Evolutionary conservation across 2,113 vertebrate genomes (phyloP).

Genomic region (Callipepla californica): DNA sequence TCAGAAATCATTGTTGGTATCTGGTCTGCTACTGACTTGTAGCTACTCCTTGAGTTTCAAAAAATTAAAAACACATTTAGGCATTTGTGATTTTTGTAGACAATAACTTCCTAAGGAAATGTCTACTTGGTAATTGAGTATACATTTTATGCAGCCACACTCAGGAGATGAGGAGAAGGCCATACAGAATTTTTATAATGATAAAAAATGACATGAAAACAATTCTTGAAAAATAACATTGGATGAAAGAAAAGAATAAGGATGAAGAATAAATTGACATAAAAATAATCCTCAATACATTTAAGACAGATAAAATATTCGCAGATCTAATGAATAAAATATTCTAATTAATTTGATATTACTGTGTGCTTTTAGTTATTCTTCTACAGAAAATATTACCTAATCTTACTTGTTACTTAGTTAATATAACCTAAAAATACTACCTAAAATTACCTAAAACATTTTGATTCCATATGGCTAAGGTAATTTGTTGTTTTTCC

Average conservation of each 20-base stretch:
- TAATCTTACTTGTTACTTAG: too few species aligned
- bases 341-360: neutral
- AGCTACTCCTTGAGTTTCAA: neutral
- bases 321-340: neutral
- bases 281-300: neutral
- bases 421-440: too few species aligned
- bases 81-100: neutral
- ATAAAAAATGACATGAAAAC: neutral
- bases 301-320: neutral
- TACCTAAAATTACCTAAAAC: too few species aligned
- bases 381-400: neutral
- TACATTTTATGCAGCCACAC: neutral
- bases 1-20: neutral
- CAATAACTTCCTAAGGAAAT: slow-evolving; percentile 9
- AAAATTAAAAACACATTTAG: neutral
- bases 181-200: neutral
- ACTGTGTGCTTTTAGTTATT: neutral
- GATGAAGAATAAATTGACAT: neutral
- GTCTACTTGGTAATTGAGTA: neutral
- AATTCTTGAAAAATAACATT: neutral
- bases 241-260: neutral
- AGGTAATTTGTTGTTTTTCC: neutral
- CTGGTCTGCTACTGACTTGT: neutral
- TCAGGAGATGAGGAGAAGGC: neutral
- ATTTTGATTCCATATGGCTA: neutral